Percentiles rank a stretch among this genome's conserved stretches.
These are phyloP conservation scores for Luehdorfia chinensis DNA, from an alignment of 1,140 invertebrate genomes.

Conservation along the genomic window DNA sequence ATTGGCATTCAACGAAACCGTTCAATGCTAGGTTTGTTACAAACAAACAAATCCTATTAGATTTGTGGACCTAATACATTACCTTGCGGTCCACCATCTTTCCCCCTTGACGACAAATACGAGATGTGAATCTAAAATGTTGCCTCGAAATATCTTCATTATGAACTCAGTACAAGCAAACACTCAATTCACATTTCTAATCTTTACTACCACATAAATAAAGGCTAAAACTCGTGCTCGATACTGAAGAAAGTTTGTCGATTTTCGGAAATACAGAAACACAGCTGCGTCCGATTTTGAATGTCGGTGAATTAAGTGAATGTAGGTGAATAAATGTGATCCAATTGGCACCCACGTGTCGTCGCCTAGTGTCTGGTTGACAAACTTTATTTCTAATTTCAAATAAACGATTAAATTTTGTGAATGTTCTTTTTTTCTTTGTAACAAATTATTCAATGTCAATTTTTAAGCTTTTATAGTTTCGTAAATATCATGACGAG, in stretches of 20 bases:
- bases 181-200: not conserved
- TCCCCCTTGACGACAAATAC: slow-evolving; percentile 32
- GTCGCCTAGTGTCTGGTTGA: not conserved
- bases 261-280: not conserved
- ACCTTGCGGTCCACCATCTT: slow-evolving; percentile 42
- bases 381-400: not conserved
- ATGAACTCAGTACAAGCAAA: not conserved
- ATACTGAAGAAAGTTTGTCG: not conserved
- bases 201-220: not conserved
- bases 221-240: not conserved
- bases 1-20: slow-evolving; percentile 36
- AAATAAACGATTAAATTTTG: not conserved
- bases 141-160: slow-evolving; percentile 29
- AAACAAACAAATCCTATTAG: slow-evolving; percentile 37
- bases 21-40: slow-evolving; percentile 40
- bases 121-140: slow-evolving; percentile 47
- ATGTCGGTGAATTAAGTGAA: too few species aligned
- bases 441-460: too few species aligned
- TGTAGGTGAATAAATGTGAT: not conserved
- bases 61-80: slow-evolving; percentile 29
- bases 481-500: too few species aligned
- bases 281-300: not conserved
- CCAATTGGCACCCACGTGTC: not conserved
- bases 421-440: too few species aligned
- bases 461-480: too few species aligned